Percentiles rank a stretch among this genome's conserved stretches.
Conservation (phyloP, 2,797 vertebrate genomes). For the Syngnathus rostellatus region DNA sequence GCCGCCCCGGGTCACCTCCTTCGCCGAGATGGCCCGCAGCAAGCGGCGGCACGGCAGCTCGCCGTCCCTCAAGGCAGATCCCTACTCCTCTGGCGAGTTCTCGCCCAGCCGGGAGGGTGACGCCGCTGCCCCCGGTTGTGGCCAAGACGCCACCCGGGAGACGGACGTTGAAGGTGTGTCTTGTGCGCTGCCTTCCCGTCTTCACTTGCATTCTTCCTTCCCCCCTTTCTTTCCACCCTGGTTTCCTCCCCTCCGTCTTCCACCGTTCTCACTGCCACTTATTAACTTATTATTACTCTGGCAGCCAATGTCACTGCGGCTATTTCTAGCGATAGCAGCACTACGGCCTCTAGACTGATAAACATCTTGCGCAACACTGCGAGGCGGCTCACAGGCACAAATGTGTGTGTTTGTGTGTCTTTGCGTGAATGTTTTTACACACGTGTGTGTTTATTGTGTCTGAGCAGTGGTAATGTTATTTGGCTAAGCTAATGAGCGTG, state of each 20-base stretch:
- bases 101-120: constrained; percentile 76
- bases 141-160: constrained; percentile 57
- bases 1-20: constrained; percentile 85
- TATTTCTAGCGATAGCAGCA: constrained; percentile 27
- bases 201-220: background rate
- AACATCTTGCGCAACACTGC: constrained; percentile 65
- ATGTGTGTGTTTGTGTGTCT: constrained; percentile 14
- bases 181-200: background rate
- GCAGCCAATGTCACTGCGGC: constrained; percentile 15
- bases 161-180: constrained; percentile 56
- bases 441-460: constrained; percentile 2
- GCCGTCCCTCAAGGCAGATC: constrained; percentile 71
- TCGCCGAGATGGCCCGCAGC: constrained; percentile 87
- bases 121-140: constrained; percentile 70
- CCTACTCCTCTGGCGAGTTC: constrained; percentile 80
- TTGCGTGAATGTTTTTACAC: constrained; percentile 4
- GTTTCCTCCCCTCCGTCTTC: too few relatives aligned
- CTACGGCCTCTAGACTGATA: constrained; percentile 36
- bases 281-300: background rate
- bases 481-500: background rate
- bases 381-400: constrained; percentile 1
- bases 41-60: constrained; percentile 72
- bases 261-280: background rate
- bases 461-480: background rate
- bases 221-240: too few relatives aligned